Evolutionary conservation across 2,797 vertebrate species (phyloP).

Genomic region (Micromesistius poutassou): DNA sequence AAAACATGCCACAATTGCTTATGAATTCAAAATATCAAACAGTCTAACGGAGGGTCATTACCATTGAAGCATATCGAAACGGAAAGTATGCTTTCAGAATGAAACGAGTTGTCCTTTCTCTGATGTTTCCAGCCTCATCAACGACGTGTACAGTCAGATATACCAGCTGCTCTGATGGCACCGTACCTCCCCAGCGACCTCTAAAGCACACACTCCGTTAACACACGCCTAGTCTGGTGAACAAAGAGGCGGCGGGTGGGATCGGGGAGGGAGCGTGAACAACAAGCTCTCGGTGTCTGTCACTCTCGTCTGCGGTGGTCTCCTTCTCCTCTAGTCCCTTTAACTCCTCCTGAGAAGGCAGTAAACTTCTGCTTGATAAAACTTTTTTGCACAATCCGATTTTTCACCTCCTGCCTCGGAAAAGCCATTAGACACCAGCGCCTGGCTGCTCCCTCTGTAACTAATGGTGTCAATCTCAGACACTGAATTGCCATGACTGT

Average conservation of each 20-base stretch:
- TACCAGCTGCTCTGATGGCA: neutral
- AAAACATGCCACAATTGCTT: no score
- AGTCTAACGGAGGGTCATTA: neutral
- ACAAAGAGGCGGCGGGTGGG: neutral
- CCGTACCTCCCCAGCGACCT: neutral
- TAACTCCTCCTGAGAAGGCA: neutral
- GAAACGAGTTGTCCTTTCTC: no score
- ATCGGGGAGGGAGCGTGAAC: neutral
- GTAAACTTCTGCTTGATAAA: slow-evolving; percentile 48
- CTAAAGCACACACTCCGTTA: slow-evolving; percentile 4
- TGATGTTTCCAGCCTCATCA: no score
- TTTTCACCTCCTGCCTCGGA: slow-evolving; percentile 55
- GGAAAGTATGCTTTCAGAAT: neutral
- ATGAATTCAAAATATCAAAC: neutral
- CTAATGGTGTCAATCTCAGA: slow-evolving; percentile 57
- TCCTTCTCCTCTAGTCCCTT: neutral
- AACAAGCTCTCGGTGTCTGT: neutral
- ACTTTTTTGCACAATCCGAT: slow-evolving; percentile 46
- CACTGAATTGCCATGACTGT: neutral
- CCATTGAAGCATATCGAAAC: neutral
- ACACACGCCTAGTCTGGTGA: neutral
- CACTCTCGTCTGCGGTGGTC: neutral
- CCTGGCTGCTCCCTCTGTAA: slow-evolving; percentile 52
- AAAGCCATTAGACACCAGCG: slow-evolving; percentile 51
- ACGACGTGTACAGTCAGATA: neutral